These are phyloP conservation scores for Catocala fraxini DNA, from an alignment of 2,888 invertebrate species.

Conservation along the genomic window DNA sequence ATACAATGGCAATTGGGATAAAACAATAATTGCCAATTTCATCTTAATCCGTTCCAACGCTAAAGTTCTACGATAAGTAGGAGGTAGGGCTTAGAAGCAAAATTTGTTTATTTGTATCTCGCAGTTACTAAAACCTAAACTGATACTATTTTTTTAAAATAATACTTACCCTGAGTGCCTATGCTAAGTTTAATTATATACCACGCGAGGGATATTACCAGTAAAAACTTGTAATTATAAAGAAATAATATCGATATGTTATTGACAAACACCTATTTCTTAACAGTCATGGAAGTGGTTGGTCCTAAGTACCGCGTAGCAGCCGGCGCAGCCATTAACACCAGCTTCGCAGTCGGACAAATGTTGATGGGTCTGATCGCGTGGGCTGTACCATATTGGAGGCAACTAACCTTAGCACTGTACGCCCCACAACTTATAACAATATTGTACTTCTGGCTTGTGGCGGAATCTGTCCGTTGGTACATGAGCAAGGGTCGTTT, in stretches of 20 bases:
- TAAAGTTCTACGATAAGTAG: no score
- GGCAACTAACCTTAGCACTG: slow-evolving; percentile 88
- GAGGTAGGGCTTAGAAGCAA: no score
- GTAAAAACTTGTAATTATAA: no score
- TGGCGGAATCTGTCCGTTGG: slow-evolving; percentile 93
- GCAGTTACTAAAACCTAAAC: no score
- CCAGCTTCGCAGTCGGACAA: slow-evolving; percentile 91
- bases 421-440: slow-evolving; percentile 90
- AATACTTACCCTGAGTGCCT: no score
- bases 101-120: no score
- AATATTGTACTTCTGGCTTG: slow-evolving; percentile 89
- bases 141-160: no score
- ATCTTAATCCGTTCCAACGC: no score
- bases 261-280: neutral
- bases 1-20: no score
- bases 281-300: slow-evolving; percentile 90
- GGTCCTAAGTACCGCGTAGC: slow-evolving; percentile 91
- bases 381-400: slow-evolving; percentile 91
- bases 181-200: no score
- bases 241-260: neutral
- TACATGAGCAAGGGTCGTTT: slow-evolving; percentile 90
- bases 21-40: no score
- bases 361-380: slow-evolving; percentile 89
- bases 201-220: no score
- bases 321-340: slow-evolving; percentile 89